Percentiles rank a stretch among this genome's conserved stretches.
phyloP scores from a whole-genome alignment of 2,888 invertebrate species.

The Dryocosmus kuriphilus region DNA sequence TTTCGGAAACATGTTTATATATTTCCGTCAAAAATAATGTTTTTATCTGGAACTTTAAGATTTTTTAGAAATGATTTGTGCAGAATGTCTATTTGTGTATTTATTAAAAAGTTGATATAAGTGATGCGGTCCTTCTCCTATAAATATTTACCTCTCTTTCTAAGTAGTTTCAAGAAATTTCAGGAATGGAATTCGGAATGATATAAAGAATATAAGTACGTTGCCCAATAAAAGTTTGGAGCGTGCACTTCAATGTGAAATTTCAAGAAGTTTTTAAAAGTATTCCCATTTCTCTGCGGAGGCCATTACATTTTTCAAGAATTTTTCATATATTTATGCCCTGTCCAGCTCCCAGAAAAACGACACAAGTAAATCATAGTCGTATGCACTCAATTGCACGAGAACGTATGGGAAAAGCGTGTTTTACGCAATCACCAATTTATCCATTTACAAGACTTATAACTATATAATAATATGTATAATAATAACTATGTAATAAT shows the following conservation, averaged over 20 bases:
- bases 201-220: not conserved
- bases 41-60: too few species aligned
- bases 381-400: not conserved
- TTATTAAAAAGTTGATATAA: too few species aligned
- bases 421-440: constrained; percentile 13
- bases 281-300: not conserved
- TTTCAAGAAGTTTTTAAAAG: not conserved
- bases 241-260: not conserved
- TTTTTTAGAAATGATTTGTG: too few species aligned
- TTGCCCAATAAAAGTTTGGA: not conserved
- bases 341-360: constrained; percentile 1
- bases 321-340: not conserved
- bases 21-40: too few species aligned
- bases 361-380: not conserved
- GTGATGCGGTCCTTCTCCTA: too few species aligned
- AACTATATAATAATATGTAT: constrained; percentile 8
- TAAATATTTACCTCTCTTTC: too few species aligned
- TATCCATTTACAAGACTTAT: constrained; percentile 33
- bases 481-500: too few species aligned
- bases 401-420: not conserved
- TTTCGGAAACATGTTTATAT: too few species aligned
- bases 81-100: too few species aligned
- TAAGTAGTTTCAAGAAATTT: too few species aligned
- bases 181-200: not conserved
- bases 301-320: not conserved